phyloP scores from a whole-genome alignment of 2,797 vertebrate genomes.

The Pseudochirops corinnae region DNA sequence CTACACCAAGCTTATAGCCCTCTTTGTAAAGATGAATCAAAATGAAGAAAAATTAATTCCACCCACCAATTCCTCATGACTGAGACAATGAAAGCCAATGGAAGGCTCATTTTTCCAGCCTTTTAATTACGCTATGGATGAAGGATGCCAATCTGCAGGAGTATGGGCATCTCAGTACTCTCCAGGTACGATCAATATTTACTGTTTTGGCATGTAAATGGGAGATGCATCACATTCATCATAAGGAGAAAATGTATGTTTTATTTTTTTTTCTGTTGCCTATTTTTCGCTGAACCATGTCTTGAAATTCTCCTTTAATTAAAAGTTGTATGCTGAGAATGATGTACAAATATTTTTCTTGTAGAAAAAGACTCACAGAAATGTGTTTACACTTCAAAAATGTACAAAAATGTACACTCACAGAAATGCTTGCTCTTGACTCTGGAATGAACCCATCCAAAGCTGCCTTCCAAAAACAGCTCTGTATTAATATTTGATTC shows the following conservation, averaged over 20 bases:
- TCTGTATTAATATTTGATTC: background rate
- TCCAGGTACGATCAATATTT: conserved; percentile 61
- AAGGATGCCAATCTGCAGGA: conserved; percentile 58
- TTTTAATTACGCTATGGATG: conserved; percentile 52
- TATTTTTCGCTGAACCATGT: background rate
- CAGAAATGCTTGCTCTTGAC: background rate
- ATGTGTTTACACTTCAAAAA: no score
- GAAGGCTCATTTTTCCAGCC: conserved; percentile 65
- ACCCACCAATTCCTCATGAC: conserved; percentile 72
- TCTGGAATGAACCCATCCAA: background rate
- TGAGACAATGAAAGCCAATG: conserved; percentile 71
- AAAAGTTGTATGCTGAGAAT: background rate
- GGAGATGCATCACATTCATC: conserved; percentile 68
- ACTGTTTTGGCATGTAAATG: conserved; percentile 65
- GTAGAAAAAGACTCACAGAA: background rate
- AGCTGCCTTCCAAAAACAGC: background rate
- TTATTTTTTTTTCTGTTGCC: conserved; percentile 13
- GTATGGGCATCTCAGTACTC: conserved; percentile 65
- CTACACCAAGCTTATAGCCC: background rate
- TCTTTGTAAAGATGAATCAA: conserved; percentile 45
- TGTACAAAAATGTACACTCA: no score
- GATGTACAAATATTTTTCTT: background rate
- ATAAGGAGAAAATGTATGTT: conserved; percentile 15
- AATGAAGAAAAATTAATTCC: conserved; percentile 73
- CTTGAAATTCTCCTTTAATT: conserved; percentile 52